Evolutionary conservation across 2,113 vertebrate genomes (phyloP).

Genomic region (Equus quagga): DNA sequence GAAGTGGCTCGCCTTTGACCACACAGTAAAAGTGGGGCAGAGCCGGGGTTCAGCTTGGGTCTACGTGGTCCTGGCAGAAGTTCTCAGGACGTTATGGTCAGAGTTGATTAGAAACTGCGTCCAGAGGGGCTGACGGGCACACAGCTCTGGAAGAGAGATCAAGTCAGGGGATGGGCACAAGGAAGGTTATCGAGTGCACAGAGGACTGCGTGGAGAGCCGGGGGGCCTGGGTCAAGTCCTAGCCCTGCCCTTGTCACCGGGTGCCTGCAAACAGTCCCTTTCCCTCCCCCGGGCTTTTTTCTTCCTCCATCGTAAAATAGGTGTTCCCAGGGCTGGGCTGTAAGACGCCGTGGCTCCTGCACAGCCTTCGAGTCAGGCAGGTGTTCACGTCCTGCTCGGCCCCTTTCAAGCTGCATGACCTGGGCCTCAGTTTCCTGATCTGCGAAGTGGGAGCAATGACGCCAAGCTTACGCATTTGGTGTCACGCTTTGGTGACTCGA

Average conservation of each 20-base stretch:
- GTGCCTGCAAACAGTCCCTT: accelerated
- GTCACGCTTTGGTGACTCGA: accelerated
- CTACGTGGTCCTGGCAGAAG: background rate
- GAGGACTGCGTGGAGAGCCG: accelerated
- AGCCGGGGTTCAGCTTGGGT: accelerated
- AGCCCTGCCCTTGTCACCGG: background rate
- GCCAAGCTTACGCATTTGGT: accelerated
- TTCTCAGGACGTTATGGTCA: background rate
- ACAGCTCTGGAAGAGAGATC: background rate
- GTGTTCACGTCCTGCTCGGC: background rate
- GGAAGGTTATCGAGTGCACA: accelerated
- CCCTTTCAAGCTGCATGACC: background rate
- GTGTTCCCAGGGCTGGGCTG: too few species aligned
- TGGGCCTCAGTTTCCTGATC: background rate
- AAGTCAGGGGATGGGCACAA: background rate
- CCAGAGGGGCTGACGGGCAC: accelerated
- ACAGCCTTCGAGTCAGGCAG: background rate
- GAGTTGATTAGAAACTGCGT: background rate
- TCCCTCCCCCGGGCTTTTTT: background rate
- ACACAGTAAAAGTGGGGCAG: background rate
- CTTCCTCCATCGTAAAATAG: background rate
- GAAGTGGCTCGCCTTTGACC: background rate
- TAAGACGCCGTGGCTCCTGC: accelerated
- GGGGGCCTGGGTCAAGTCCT: background rate
- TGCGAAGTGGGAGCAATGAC: background rate